Base-by-base conservation (phyloP, 2,113 vertebrate species). In the Chrysemys picta region DNA sequence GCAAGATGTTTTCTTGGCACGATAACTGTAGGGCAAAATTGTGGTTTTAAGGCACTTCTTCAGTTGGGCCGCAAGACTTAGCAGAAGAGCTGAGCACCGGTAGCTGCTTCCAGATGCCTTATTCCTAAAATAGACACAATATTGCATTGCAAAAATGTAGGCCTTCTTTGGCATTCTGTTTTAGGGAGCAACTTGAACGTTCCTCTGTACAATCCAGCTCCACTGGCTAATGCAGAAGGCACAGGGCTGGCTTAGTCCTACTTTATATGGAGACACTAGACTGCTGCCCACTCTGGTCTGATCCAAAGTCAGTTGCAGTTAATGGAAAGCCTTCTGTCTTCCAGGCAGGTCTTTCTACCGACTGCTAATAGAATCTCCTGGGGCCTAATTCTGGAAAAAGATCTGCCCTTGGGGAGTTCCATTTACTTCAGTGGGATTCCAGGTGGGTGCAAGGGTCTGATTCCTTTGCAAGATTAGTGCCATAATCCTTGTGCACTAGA, bases 61-160 rank as follows among this genome's bases (percentile, higher is more conserved):
- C 81, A 47, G 31, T 57, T 52, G 72, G 27, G 56, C 4, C 4
- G 0, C 27, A 82, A 88, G 87, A 8, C 6, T 62, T 21, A 19
- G 69, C 8, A 17, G 75, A 78, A 42, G 53, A 72, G 57, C 79
- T 76, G 22, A 11, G 29, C 4, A 1, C 42, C 2, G 2, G 2
- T 52, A 76, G 47, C 8, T 54, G 24, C 79, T 85, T 38, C 38
- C 76, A 56, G 85, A 75, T 59, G 5, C 45, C 5, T 10, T 57
- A 49, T 10, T 82, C 83, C 47, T 35, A 56, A 31, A 17, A 27
- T 65, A 53, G 35, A 19, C 45, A 0, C 0, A 0, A 1, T 12
- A 24, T 57, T 57, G 50, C 50, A 1, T 13, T 2, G 54, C 65
- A 72, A 62, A 21, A 7, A 16, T 27, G 24, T 27, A 76, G 45